Percentiles rank a stretch among this genome's conserved stretches.
These are phyloP conservation scores for Acinonyx jubatus DNA, from an alignment of 2,113 vertebrate genomes.

Conservation along the genomic window DNA sequence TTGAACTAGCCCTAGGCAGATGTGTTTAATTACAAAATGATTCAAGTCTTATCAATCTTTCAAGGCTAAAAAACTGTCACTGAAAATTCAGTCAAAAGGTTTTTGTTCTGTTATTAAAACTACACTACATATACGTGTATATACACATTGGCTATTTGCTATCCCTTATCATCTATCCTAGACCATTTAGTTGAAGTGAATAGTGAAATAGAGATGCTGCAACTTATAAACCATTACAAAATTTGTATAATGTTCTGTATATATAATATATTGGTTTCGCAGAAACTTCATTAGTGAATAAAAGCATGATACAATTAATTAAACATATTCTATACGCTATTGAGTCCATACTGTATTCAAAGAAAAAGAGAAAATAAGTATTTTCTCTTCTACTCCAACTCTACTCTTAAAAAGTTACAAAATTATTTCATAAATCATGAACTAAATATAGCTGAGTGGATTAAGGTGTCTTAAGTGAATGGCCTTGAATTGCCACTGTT, in stretches of 20 bases:
- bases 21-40: constrained; percentile 25
- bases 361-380: background rate
- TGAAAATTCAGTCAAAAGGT: constrained; percentile 40
- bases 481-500: background rate
- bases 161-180: background rate
- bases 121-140: background rate
- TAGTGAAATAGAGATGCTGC: background rate
- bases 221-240: background rate
- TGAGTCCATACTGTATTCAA: background rate
- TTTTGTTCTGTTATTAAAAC: constrained; percentile 25
- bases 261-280: background rate
- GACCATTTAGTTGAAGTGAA: background rate
- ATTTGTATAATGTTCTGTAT: background rate
- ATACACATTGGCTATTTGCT: background rate
- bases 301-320: background rate
- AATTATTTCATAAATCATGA: background rate
- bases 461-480: constrained; percentile 33
- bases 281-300: background rate
- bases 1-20: background rate
- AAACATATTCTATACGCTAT: background rate
- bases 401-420: background rate
- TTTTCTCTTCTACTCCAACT: background rate
- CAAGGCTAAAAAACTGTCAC: constrained; percentile 38
- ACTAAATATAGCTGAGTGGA: background rate
- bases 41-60: constrained; percentile 60